These are phyloP conservation scores for Listrodromus nycthemerus DNA, from an alignment of 2,888 invertebrate genomes.

Conservation along the genomic window DNA sequence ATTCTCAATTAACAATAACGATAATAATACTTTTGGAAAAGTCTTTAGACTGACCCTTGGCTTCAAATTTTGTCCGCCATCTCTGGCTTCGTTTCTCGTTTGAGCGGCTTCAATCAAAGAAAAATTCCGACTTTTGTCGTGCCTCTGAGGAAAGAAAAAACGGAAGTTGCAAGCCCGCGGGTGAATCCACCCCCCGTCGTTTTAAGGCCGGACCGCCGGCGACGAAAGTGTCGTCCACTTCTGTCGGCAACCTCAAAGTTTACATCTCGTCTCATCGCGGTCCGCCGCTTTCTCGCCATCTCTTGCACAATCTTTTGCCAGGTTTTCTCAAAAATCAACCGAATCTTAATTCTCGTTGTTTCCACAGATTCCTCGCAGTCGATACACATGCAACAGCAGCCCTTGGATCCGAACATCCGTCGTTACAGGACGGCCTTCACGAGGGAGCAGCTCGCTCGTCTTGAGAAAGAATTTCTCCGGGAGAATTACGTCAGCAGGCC, in stretches of 20 bases:
- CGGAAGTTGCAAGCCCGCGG: neutral
- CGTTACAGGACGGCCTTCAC: conserved; percentile 99
- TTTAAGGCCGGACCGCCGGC: conserved; percentile 13
- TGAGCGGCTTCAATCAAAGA: conserved; percentile 23
- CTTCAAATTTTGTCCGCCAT: neutral
- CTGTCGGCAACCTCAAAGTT: conserved; percentile 15
- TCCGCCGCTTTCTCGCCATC: neutral
- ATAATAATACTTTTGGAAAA: neutral
- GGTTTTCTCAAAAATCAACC: neutral
- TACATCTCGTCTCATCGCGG: neutral
- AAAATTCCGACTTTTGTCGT: conserved; percentile 45
- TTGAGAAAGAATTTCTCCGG: conserved; percentile 98
- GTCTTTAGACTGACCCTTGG: neutral
- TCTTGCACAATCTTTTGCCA: neutral
- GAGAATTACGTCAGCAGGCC: conserved; percentile 99
- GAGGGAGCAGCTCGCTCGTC: conserved; percentile 94
- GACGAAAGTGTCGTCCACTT: neutral
- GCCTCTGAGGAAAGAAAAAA: neutral
- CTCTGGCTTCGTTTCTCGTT: neutral
- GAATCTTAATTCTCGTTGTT: neutral
- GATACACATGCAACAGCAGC: conserved; percentile 68
- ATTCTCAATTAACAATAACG: neutral
- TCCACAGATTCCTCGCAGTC: conserved; percentile 67
- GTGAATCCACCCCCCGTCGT: neutral
- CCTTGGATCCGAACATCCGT: conserved; percentile 89